Evolutionary conservation across 2,888 invertebrate species (phyloP).

Genomic region (Platynereis dumerilii): DNA sequence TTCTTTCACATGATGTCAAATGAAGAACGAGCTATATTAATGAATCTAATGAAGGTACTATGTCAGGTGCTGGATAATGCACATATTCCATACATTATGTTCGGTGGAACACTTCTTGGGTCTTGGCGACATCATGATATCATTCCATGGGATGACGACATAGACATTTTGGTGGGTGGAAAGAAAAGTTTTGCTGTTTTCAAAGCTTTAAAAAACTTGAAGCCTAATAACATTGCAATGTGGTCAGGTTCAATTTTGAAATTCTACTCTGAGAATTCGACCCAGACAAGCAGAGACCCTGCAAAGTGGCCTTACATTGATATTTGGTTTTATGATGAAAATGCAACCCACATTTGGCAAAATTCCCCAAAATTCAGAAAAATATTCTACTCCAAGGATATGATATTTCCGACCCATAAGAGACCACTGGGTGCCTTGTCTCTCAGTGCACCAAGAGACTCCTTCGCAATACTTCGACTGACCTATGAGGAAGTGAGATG

Average conservation of each 20-base stretch:
- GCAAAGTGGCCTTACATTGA: constrained; percentile 1
- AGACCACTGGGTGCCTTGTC: neutral
- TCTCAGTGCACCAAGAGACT: neutral
- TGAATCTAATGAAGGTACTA: no score
- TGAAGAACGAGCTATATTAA: no score
- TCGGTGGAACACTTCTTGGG: constrained; percentile 4
- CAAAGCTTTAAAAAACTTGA: neutral
- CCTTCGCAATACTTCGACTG: neutral
- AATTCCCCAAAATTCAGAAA: neutral
- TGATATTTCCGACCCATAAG: neutral
- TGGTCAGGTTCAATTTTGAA: neutral
- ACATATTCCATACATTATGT: neutral
- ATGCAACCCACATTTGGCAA: constrained; percentile 2
- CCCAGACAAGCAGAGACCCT: neutral
- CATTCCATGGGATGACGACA: constrained; percentile 6
- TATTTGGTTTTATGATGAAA: neutral
- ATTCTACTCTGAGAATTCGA: neutral
- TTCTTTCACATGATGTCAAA: no score
- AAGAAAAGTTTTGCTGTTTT: neutral
- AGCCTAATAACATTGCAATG: neutral
- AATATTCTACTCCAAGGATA: neutral
- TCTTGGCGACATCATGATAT: constrained; percentile 4
- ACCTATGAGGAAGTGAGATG: neutral
- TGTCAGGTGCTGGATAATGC: no score
- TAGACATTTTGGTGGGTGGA: neutral